These are phyloP conservation scores for Meloe dianella DNA, from an alignment of 2,888 invertebrate genomes.

Conservation along the genomic window DNA sequence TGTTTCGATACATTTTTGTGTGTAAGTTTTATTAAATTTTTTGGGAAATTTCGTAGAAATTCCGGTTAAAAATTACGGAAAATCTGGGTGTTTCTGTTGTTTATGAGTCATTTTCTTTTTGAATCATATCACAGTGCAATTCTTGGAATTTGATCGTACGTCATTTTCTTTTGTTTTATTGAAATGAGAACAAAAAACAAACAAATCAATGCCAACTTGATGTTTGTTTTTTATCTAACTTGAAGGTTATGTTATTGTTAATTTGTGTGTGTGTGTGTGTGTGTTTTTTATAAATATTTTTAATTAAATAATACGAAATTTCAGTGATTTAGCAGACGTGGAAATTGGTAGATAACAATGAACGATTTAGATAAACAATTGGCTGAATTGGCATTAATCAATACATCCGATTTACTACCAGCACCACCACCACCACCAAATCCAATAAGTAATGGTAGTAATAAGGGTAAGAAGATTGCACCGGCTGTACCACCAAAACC, in stretches of 20 bases:
- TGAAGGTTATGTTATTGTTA: neutral
- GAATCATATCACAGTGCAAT: conserved; percentile 7
- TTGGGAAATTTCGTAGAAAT: neutral
- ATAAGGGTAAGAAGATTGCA: conserved; percentile 68
- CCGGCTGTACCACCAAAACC: conserved; percentile 85
- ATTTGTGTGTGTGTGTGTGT: no score
- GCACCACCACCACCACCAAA: no score
- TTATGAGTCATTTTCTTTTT: neutral
- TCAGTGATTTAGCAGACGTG: no score
- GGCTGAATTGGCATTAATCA: conserved; percentile 70
- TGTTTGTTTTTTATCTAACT: neutral
- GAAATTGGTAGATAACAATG: conserved; percentile 52
- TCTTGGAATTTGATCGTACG: neutral
- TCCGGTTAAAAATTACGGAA: no score
- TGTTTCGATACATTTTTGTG: neutral
- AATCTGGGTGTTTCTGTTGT: neutral
- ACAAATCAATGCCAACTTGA: neutral
- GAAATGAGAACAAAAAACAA: neutral
- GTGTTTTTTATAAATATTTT: no score
- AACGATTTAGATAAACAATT: conserved; percentile 75
- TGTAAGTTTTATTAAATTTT: no score
- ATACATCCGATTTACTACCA: conserved; percentile 57
- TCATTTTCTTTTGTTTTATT: conserved; percentile 2
- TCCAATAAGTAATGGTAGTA: conserved; percentile 47
- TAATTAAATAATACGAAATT: no score